Conservation (phyloP, 2,113 vertebrate genomes). For the Chiloscyllium plagiosum region DNA sequence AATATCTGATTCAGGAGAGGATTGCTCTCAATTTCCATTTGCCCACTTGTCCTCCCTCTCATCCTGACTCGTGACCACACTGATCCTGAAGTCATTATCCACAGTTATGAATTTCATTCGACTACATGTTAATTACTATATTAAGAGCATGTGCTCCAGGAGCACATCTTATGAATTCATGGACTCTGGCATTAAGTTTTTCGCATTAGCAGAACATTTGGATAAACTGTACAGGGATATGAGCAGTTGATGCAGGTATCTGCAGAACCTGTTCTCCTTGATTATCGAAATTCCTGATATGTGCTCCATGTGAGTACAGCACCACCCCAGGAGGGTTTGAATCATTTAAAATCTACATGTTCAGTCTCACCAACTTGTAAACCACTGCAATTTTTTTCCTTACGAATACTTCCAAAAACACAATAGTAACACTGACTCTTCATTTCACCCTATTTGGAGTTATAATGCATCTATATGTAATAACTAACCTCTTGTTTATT, state of each 20-base stretch:
- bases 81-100: neutral
- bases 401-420: neutral
- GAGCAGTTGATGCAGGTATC: neutral
- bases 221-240: neutral
- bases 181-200: neutral
- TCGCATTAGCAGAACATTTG: neutral
- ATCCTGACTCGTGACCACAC: neutral
- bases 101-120: neutral
- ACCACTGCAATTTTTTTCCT: neutral
- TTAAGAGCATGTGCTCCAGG: neutral
- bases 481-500: neutral
- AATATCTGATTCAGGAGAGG: neutral
- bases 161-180: no score
- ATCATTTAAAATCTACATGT: neutral
- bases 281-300: neutral
- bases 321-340: neutral
- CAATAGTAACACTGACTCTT: neutral
- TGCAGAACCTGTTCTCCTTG: neutral
- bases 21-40: slow-evolving; percentile 4
- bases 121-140: neutral
- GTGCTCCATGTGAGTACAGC: neutral
- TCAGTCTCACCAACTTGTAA: neutral
- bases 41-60: neutral
- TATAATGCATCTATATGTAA: neutral
- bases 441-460: neutral